A percentile compares a stretch with the other conserved stretches of the same genome.
phyloP scores from a whole-genome alignment of 2,113 vertebrate genomes.

The Larimichthys crocea region DNA sequence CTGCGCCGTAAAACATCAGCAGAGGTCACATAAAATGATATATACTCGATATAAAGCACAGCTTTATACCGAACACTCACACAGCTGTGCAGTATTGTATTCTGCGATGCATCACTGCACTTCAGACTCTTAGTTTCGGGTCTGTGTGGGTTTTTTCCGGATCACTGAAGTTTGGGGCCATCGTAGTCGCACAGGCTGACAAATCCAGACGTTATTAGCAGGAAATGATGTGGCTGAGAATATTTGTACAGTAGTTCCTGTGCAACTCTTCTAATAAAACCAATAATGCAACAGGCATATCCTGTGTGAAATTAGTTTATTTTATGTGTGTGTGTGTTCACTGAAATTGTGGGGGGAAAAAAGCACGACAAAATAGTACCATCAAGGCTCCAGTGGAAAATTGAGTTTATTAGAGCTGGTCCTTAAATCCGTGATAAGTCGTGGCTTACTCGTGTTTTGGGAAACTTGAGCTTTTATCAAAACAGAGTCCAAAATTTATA shows the following conservation, averaged over 20 bases:
- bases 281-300: not conserved
- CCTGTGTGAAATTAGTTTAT: not conserved
- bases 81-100: not conserved
- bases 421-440: conserved; percentile 39
- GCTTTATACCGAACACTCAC: not conserved
- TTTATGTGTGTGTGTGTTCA: not conserved
- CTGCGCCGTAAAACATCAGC: not conserved
- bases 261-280: not conserved
- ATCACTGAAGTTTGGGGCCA: conserved; percentile 45
- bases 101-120: conserved; percentile 22
- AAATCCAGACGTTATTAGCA: not conserved
- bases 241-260: not conserved
- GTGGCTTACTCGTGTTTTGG: conserved; percentile 15
- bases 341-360: conserved; percentile 9
- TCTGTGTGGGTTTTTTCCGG: conserved; percentile 36
- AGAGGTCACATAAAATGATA: not conserved
- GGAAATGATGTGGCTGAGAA: not conserved
- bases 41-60: not conserved
- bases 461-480: conserved; percentile 43
- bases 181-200: conserved; percentile 3
- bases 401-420: conserved; percentile 9
- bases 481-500: conserved; percentile 13
- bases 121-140: conserved; percentile 11
- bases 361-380: not conserved
- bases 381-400: conserved; percentile 17